Conservation (phyloP, 1,140 invertebrate species). For the Caenorhabditis remanei region DNA sequence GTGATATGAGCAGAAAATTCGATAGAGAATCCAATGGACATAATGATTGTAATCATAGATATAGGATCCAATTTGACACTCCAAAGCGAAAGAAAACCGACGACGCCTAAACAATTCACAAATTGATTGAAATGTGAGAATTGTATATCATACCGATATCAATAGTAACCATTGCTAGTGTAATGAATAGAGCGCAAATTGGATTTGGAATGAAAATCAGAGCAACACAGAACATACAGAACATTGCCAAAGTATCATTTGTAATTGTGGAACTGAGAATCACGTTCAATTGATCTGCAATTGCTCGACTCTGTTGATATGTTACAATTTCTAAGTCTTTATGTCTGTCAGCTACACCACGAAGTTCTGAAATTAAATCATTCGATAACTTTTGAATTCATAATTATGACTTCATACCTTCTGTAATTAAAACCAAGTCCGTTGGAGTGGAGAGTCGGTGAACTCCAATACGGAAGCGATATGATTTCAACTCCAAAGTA, state of each 20-base stretch:
- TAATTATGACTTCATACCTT: not conserved
- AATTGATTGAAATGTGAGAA: not conserved
- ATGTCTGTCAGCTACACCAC: conserved; percentile 85
- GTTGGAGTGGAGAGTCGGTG: conserved; percentile 73
- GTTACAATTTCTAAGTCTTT: conserved; percentile 86
- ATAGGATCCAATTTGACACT: conserved; percentile 82
- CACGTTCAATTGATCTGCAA: conserved; percentile 93
- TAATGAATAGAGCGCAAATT: conserved; percentile 92
- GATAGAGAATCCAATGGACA: conserved; percentile 79
- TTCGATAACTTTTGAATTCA: too few species aligned
- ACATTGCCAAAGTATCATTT: conserved; percentile 88
- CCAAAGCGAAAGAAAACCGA: conserved; percentile 96
- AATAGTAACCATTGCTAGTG: conserved; percentile 93
- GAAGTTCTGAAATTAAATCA: conserved; percentile 79
- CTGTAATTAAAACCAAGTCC: conserved; percentile 72
- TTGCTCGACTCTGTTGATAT: conserved; percentile 94
- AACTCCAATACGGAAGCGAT: conserved; percentile 77
- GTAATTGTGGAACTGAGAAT: conserved; percentile 92
- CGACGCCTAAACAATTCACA: conserved; percentile 82
- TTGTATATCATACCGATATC: conserved; percentile 82
- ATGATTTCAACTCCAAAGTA: conserved; percentile 71
- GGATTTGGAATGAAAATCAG: conserved; percentile 95
- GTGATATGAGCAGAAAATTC: conserved; percentile 94
- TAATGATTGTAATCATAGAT: conserved; percentile 79
- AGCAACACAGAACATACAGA: conserved; percentile 95